Base-by-base conservation (phyloP, 2,797 vertebrate species). In the Urosaurus nigricauda region DNA sequence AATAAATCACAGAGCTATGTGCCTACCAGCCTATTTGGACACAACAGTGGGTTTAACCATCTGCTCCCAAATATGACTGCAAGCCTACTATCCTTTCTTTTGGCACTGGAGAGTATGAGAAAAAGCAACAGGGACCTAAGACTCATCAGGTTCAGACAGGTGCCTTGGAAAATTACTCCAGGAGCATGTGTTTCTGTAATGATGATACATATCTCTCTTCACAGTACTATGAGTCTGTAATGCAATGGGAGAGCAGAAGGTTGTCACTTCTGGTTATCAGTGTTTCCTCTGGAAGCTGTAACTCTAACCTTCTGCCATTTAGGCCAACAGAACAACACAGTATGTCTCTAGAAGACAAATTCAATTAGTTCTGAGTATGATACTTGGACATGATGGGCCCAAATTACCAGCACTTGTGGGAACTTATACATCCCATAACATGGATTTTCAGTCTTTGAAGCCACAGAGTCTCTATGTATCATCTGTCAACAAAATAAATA, bases 11-110 rank as follows among this genome's bases (percentile, higher is more conserved):
- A 95, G 95, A 96, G 96, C 95, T 95, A 29, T 85, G 93, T 96
- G 94, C 94, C 95, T 93, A 96, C 92, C 92, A 96, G 94, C 91
- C 92, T 95, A 94, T 93, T 97, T 97, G 96, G 95, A 96, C 95
- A 94, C 93, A 96, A 95, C 91, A 95, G 95, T 96, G 93, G 91
- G 90, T 93, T 96, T 95, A 92, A 92, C 96, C 96, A 97, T 97
- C 97, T 96, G 96, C 93, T 97, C 94, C 89, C 86, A 95, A 95
- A 95, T 96, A 96, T 92, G 95, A 93, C 95, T 95, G 80, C 71
- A 94, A 85, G 82, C 75, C 79, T 94, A 79, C 90, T 90, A 79
- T 63, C 94, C 83, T 94, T 95, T 86, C 88, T 94, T 94, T 95
- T 96, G 96, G 96, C 96, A 95, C 79, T 92, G 51, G 14, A 94